phyloP scores from a whole-genome alignment of 2,113 vertebrate genomes.

The Phylloscopus whistleri region DNA sequence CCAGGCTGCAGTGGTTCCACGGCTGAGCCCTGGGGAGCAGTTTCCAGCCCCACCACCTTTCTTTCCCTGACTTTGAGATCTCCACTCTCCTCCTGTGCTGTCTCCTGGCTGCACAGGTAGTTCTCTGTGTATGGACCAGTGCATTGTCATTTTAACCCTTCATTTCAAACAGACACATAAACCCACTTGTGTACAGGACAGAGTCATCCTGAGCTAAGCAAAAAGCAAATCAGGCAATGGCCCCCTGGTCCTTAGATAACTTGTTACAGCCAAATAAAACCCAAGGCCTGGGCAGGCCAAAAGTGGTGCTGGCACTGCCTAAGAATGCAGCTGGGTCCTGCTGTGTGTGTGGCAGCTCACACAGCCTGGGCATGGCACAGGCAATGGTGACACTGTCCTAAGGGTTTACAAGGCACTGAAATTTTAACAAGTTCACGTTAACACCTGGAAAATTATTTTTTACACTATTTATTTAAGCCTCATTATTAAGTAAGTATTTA shows the following conservation, averaged over 20 bases:
- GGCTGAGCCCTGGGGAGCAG: neutral
- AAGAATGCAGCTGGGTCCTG: neutral
- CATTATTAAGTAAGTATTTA: slow-evolving; percentile 53
- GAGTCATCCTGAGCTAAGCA: neutral
- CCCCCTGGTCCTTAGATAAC: neutral
- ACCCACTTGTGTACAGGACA: neutral
- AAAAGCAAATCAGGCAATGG: neutral
- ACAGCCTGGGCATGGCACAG: neutral
- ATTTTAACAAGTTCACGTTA: neutral
- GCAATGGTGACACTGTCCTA: neutral
- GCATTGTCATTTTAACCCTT: neutral
- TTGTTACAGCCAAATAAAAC: neutral
- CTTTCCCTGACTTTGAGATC: neutral
- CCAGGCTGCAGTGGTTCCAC: accelerated
- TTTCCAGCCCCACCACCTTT: neutral
- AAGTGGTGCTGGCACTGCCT: neutral
- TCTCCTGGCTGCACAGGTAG: neutral
- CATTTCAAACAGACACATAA: neutral
- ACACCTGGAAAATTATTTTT: slow-evolving; percentile 4
- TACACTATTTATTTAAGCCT: slow-evolving; percentile 51
- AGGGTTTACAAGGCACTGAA: neutral
- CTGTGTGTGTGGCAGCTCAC: neutral
- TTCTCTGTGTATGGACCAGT: accelerated
- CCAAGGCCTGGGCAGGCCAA: neutral
- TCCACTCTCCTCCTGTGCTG: neutral